Evolutionary conservation across 2,888 invertebrate genomes (phyloP).

Genomic region (Agelastica alni): DNA sequence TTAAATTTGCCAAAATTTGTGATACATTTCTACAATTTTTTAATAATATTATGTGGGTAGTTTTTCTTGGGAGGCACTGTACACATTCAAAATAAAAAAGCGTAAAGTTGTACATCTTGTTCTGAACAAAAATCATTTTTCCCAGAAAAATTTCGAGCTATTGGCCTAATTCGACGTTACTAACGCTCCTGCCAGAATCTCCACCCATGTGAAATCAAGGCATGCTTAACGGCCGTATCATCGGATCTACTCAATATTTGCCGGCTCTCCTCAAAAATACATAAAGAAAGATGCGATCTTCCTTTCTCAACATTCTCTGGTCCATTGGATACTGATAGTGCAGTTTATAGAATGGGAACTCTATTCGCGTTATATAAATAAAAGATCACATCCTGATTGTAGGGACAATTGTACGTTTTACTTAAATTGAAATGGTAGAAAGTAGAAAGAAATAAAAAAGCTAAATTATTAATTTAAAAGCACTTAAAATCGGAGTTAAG

Average conservation of each 20-base stretch:
- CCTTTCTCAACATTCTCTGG: slow-evolving; percentile 19
- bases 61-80: too few species aligned
- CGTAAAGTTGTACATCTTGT: too few species aligned
- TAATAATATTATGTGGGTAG: too few species aligned
- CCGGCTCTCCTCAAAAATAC: slow-evolving; percentile 30
- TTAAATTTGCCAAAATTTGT: too few species aligned
- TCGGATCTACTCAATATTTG: slow-evolving; percentile 40
- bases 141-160: too few species aligned
- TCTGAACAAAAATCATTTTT: too few species aligned
- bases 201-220: slow-evolving; percentile 46
- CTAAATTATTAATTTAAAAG: too few species aligned
- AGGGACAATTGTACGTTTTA: neutral
- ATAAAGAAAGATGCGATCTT: slow-evolving; percentile 28
- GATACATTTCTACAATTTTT: too few species aligned
- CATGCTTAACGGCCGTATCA: slow-evolving; percentile 43
- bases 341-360: slow-evolving; percentile 11
- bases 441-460: too few species aligned
- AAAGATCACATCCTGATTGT: neutral
- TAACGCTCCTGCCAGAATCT: slow-evolving; percentile 20
- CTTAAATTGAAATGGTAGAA: neutral
- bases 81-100: too few species aligned
- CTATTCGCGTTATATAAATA: slow-evolving; percentile 14
- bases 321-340: slow-evolving; percentile 17
- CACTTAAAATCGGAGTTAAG: too few species aligned
- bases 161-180: too few species aligned